These are phyloP conservation scores for Sycophila texana DNA, from an alignment of 2,888 invertebrate genomes.

Conservation along the genomic window DNA sequence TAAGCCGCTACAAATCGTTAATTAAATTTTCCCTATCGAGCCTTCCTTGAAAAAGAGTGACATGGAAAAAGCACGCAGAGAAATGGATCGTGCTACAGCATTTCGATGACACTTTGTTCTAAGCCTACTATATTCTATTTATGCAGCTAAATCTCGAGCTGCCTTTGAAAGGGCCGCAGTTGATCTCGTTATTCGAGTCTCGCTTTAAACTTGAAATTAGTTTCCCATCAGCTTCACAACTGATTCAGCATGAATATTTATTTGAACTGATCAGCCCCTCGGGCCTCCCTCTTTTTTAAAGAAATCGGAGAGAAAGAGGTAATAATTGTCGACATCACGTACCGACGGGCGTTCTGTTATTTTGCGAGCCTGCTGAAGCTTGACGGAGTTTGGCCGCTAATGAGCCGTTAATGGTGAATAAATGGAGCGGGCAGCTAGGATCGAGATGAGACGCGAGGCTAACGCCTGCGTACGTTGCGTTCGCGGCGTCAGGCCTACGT, in stretches of 20 bases:
- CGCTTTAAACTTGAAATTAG: slow-evolving; percentile 62
- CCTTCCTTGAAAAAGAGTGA: background rate
- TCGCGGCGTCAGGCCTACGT: slow-evolving; percentile 66
- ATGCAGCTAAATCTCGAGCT: slow-evolving; percentile 55
- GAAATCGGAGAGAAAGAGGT: too few relatives aligned
- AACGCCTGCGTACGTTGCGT: background rate
- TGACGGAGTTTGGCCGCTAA: slow-evolving; percentile 61
- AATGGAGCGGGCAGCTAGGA: slow-evolving; percentile 67
- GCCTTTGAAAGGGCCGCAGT: slow-evolving; percentile 43
- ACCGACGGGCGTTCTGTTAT: too few relatives aligned
- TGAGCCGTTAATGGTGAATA: slow-evolving; percentile 73
- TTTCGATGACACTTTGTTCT: too few relatives aligned
- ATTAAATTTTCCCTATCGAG: slow-evolving; percentile 39
- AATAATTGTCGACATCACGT: too few relatives aligned
- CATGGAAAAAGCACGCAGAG: too few relatives aligned
- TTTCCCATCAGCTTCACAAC: slow-evolving; percentile 60
- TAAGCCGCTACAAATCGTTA: slow-evolving; percentile 45
- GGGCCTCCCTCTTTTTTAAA: too few relatives aligned
- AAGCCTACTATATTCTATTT: slow-evolving; percentile 58
- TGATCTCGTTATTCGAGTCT: slow-evolving; percentile 50
- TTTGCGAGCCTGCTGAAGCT: background rate
- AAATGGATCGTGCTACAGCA: too few relatives aligned
- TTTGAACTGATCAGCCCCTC: slow-evolving; percentile 54
- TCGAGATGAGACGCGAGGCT: slow-evolving; percentile 58
- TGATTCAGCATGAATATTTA: slow-evolving; percentile 69